Conservation (phyloP, 2,888 invertebrate genomes). For the Silvanus unidentatus region DNA sequence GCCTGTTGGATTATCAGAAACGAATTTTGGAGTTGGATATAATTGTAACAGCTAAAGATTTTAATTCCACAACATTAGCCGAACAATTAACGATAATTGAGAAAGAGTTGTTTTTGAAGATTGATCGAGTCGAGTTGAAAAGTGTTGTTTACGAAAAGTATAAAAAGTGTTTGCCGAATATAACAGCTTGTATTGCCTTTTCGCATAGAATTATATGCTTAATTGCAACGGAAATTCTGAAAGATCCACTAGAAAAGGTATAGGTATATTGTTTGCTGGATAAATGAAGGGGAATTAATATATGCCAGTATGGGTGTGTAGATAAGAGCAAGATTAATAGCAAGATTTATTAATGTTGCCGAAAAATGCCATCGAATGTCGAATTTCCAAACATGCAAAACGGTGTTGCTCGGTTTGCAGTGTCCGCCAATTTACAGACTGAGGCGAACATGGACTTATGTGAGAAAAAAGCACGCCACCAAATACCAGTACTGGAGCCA, state of each 20-base stretch:
- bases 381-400: slow-evolving; percentile 52
- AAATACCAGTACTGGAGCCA: slow-evolving; percentile 45
- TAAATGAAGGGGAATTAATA: neutral
- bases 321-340: slow-evolving; percentile 49
- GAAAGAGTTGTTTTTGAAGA: slow-evolving; percentile 49
- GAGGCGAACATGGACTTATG: slow-evolving; percentile 48
- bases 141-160: slow-evolving; percentile 45
- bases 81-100: slow-evolving; percentile 52
- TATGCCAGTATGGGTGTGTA: slow-evolving; percentile 23
- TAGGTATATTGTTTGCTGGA: slow-evolving; percentile 8
- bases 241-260: slow-evolving; percentile 42
- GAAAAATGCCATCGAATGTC: slow-evolving; percentile 49
- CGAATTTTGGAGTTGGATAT: slow-evolving; percentile 43
- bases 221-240: slow-evolving; percentile 48
- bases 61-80: slow-evolving; percentile 50
- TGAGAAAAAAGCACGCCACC: slow-evolving; percentile 49
- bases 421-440: slow-evolving; percentile 50
- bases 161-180: slow-evolving; percentile 49
- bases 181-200: slow-evolving; percentile 50
- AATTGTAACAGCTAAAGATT: slow-evolving; percentile 49
- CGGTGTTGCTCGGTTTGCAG: slow-evolving; percentile 50
- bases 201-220: slow-evolving; percentile 51
- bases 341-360: slow-evolving; percentile 52
- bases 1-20: slow-evolving; percentile 39
- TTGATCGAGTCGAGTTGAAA: slow-evolving; percentile 45